A percentile compares a stretch with the other conserved stretches of the same genome.
Conservation (phyloP, 2,888 invertebrate genomes). For the Mimachlamys varia region DNA sequence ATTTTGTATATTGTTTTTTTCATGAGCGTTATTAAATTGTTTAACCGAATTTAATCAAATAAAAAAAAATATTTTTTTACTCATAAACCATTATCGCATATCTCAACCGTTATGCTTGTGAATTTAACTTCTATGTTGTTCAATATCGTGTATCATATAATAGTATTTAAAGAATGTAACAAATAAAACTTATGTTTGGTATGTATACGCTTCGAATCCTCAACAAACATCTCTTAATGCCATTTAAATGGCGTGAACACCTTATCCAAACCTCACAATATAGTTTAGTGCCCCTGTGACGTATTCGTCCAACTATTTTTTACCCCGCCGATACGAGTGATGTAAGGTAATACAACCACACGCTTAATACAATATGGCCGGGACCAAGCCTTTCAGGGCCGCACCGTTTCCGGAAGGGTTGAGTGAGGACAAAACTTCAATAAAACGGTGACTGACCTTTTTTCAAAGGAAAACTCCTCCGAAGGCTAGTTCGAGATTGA, state of each 20-base stretch:
- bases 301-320: neutral
- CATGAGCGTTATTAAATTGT: too few relatives aligned
- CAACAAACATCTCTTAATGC: neutral
- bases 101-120: too few relatives aligned
- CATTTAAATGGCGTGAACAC: neutral
- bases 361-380: neutral
- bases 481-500: neutral
- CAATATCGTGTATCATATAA: too few relatives aligned
- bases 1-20: too few relatives aligned
- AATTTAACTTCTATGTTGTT: too few relatives aligned
- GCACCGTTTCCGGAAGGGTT: neutral
- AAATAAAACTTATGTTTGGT: neutral
- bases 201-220: neutral
- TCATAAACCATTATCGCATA: too few relatives aligned
- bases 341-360: too few relatives aligned
- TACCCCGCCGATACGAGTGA: neutral
- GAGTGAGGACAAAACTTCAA: neutral
- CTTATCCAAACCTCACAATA: neutral
- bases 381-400: neutral
- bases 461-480: neutral
- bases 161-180: neutral
- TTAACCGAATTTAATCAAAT: too few relatives aligned
- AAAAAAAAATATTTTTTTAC: too few relatives aligned
- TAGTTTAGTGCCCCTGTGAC: constrained; percentile 8
- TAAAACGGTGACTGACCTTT: constrained; percentile 10